Evolutionary conservation across 2,113 vertebrate genomes (phyloP).

Genomic region (Paedocypris sp.): DNA sequence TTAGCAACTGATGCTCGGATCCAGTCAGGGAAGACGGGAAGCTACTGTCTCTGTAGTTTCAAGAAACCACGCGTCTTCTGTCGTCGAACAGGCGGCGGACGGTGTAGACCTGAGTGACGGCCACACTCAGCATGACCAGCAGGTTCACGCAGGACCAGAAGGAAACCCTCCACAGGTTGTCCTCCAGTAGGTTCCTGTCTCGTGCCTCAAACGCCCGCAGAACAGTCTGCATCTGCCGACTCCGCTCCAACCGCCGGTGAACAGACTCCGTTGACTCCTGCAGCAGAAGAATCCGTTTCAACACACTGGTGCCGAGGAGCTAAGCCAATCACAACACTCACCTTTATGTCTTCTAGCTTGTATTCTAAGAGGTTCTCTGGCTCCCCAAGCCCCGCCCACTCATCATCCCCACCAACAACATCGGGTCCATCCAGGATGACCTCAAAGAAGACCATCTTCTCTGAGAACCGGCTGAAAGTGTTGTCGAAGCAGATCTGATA

Average conservation of each 20-base stretch:
- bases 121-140: constrained; percentile 69
- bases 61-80: constrained; percentile 65
- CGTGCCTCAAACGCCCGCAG: constrained; percentile 75
- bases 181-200: constrained; percentile 76
- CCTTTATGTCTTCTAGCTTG: constrained; percentile 82
- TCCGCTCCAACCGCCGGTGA: constrained; percentile 68
- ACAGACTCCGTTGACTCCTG: constrained; percentile 77
- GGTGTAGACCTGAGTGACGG: constrained; percentile 73
- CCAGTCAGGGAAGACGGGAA: too few relatives aligned
- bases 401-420: constrained; percentile 60
- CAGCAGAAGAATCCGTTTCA: neutral
- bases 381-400: constrained; percentile 68
- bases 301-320: neutral
- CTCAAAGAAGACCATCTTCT: constrained; percentile 88
- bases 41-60: constrained; percentile 34
- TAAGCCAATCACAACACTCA: constrained; percentile 29
- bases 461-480: constrained; percentile 81
- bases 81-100: constrained; percentile 78
- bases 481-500: constrained; percentile 87
- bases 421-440: constrained; percentile 62
- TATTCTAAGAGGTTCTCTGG: constrained; percentile 74
- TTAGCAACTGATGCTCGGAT: too few relatives aligned
- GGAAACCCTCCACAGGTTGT: constrained; percentile 73
- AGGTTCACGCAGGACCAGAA: constrained; percentile 78
- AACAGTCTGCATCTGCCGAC: constrained; percentile 73